A percentile compares a stretch with the other conserved stretches of the same genome.
Conservation (phyloP, 2,113 vertebrate species). For the Passer montanus region DNA sequence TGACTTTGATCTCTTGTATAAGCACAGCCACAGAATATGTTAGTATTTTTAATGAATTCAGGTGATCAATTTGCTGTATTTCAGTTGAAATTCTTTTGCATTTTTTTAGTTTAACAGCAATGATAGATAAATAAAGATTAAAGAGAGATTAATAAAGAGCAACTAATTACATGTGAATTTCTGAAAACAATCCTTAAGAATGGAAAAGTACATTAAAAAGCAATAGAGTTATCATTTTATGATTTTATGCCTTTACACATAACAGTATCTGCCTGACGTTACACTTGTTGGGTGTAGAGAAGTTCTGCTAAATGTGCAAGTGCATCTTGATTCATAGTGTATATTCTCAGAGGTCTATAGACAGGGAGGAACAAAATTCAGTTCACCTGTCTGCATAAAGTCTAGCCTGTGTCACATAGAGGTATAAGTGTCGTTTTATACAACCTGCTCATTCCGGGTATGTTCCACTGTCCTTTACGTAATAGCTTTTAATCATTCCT, state of each 20-base stretch:
- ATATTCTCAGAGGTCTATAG: neutral
- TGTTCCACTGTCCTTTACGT: neutral
- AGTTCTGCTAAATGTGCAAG: neutral
- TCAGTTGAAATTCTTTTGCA: neutral
- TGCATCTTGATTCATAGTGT: neutral
- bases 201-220: neutral
- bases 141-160: neutral
- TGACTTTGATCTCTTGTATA: neutral
- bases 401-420: neutral
- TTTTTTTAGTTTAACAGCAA: neutral
- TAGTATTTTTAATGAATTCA: neutral
- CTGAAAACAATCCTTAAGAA: neutral
- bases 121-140: neutral
- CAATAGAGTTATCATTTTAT: neutral
- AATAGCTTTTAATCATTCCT: neutral
- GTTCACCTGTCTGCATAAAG: neutral
- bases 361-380: neutral
- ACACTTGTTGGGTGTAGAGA: accelerated
- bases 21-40: neutral
- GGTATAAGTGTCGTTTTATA: neutral
- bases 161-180: neutral
- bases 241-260: neutral
- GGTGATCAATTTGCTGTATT: neutral
- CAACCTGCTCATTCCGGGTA: neutral
- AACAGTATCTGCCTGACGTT: neutral